Evolutionary conservation across 1,140 invertebrate genomes (phyloP).

Genomic region (Drosophila nigromelanica): DNA sequence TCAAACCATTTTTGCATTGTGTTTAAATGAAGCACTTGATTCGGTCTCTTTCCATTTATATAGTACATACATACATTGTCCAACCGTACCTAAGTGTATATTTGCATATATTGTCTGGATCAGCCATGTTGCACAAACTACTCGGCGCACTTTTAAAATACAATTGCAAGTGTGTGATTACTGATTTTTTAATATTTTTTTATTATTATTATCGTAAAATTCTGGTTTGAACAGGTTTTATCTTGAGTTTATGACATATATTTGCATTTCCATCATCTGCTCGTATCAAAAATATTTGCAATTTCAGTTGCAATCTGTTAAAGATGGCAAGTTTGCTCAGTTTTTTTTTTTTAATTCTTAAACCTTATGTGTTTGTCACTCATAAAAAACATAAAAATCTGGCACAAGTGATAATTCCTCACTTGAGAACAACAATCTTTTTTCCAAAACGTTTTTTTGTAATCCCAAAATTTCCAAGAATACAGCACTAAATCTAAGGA

Average conservation of each 20-base stretch:
- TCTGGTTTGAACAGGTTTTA: conserved; percentile 33
- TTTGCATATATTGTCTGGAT: conserved; percentile 10
- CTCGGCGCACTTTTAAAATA: conserved; percentile 3
- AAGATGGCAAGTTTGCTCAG: neutral
- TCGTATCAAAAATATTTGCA: conserved; percentile 25
- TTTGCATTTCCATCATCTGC: conserved; percentile 19
- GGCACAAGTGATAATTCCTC: too few relatives aligned
- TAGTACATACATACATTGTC: neutral
- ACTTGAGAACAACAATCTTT: too few relatives aligned
- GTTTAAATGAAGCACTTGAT: conserved; percentile 33
- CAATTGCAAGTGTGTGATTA: conserved; percentile 26
- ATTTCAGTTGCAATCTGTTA: conserved; percentile 3
- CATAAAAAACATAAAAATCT: too few relatives aligned
- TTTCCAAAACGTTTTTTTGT: too few relatives aligned
- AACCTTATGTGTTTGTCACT: too few relatives aligned
- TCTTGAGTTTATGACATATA: conserved; percentile 24
- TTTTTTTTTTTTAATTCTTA: too few relatives aligned
- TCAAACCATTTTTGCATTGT: conserved; percentile 42
- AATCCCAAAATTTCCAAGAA: too few relatives aligned
- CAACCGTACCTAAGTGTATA: neutral
- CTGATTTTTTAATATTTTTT: neutral
- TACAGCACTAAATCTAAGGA: too few relatives aligned
- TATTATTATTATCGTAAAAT: conserved; percentile 6
- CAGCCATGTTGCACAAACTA: conserved; percentile 5
- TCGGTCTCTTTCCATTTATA: conserved; percentile 1